A percentile compares a stretch with the other conserved stretches of the same genome.
Evolutionary conservation across 2,797 vertebrate species (phyloP).

Genomic region (Zonotrichia albicollis): DNA sequence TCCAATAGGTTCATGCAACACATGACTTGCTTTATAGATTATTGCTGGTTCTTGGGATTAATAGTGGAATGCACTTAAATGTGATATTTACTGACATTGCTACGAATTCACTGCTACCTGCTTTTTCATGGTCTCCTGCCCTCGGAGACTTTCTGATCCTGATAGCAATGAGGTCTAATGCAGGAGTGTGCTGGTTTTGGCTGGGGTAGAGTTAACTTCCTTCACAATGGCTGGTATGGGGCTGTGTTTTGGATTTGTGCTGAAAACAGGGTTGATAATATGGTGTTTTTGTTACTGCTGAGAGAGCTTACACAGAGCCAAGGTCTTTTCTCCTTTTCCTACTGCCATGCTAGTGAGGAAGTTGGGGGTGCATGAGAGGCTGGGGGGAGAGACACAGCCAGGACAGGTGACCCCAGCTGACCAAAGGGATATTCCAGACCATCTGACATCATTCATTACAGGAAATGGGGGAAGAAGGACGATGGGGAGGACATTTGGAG

Average conservation of each 20-base stretch:
- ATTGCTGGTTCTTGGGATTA: background rate
- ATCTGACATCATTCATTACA: too few species aligned
- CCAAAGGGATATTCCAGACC: background rate
- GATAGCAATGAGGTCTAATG: background rate
- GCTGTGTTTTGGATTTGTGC: background rate
- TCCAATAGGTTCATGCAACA: background rate
- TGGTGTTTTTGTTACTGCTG: background rate
- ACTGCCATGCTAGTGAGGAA: background rate
- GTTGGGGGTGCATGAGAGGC: accelerated
- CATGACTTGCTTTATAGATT: background rate
- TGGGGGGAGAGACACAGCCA: background rate
- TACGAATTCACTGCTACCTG: background rate
- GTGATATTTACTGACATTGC: background rate
- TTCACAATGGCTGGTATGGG: background rate
- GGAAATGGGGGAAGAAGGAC: background rate
- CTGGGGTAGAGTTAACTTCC: background rate
- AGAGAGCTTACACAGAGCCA: background rate
- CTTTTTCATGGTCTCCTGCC: background rate
- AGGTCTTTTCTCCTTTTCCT: background rate
- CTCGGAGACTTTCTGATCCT: background rate
- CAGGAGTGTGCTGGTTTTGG: background rate
- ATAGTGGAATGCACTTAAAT: background rate
- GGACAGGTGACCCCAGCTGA: background rate
- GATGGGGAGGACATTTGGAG: accelerated
- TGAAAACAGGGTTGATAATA: background rate